These are phyloP conservation scores for Chrysotoxum bicinctum DNA, from an alignment of 2,888 invertebrate species.

Conservation along the genomic window DNA sequence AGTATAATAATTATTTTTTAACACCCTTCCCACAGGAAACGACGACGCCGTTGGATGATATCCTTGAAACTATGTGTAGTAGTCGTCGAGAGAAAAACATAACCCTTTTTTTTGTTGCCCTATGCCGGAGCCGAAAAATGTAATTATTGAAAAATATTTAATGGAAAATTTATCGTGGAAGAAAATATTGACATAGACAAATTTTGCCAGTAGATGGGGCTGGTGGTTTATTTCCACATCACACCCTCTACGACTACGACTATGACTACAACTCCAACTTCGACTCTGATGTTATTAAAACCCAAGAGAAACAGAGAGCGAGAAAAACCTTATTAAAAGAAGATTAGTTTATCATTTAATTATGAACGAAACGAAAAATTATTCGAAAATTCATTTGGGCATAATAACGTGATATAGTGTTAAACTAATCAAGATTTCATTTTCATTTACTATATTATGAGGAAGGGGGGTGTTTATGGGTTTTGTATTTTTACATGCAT, in stretches of 20 bases:
- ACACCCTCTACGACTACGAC: background rate
- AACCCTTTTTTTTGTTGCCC: slow-evolving; percentile 49
- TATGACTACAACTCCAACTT: background rate
- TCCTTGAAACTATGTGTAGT: slow-evolving; percentile 41
- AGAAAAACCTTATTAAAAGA: slow-evolving; percentile 77
- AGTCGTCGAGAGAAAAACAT: background rate
- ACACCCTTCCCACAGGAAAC: slow-evolving; percentile 2
- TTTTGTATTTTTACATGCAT: background rate
- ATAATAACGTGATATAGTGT: slow-evolving; percentile 72
- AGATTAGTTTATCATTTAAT: slow-evolving; percentile 81
- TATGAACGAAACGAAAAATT: slow-evolving; percentile 74
- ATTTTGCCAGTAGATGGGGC: slow-evolving; percentile 21
- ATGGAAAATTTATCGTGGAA: slow-evolving; percentile 72
- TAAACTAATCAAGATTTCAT: slow-evolving; percentile 70
- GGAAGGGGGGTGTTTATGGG: background rate
- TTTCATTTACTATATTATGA: slow-evolving; percentile 18
- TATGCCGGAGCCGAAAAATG: slow-evolving; percentile 60
- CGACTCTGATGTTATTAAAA: slow-evolving; percentile 18
- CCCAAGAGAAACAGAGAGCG: slow-evolving; percentile 30
- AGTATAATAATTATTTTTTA: slow-evolving; percentile 64
- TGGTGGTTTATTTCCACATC: background rate
- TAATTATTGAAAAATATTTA: slow-evolving; percentile 73
- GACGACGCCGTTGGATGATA: slow-evolving; percentile 9
- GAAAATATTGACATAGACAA: slow-evolving; percentile 72
- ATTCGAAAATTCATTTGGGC: slow-evolving; percentile 73